Evolutionary conservation across 2,888 invertebrate species (phyloP).

Genomic region (Trachelus troglodyta): DNA sequence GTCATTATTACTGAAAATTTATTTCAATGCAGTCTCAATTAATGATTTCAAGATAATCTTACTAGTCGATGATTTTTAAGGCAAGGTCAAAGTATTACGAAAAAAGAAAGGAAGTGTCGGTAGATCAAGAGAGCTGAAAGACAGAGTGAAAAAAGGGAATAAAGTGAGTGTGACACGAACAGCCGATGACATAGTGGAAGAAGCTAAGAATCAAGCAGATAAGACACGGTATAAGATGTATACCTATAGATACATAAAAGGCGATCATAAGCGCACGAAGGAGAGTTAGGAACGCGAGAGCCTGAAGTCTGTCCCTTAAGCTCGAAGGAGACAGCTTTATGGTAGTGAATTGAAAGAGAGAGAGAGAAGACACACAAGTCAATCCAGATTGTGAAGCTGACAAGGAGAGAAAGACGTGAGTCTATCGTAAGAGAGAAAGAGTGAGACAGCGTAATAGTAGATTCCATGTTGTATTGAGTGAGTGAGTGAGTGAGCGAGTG

Average conservation of each 20-base stretch:
- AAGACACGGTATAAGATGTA: not conserved
- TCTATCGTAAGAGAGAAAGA: no score
- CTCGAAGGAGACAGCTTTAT: not conserved
- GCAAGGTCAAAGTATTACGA: not conserved
- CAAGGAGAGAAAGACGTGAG: not conserved
- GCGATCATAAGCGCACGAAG: not conserved
- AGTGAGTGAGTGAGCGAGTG: no score
- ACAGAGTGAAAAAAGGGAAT: slow-evolving; percentile 8
- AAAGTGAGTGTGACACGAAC: not conserved
- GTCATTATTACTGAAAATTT: not conserved
- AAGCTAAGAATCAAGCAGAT: not conserved
- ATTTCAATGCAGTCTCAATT: not conserved
- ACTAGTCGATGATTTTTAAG: not conserved
- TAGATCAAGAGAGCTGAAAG: not conserved
- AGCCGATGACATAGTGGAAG: not conserved
- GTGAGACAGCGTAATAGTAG: no score
- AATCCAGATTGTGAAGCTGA: not conserved
- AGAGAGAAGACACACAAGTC: slow-evolving; percentile 2
- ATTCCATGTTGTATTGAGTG: no score
- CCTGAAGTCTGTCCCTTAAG: not conserved
- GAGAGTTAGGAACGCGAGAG: not conserved
- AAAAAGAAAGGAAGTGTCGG: not conserved
- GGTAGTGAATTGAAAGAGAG: not conserved
- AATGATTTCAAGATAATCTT: not conserved
- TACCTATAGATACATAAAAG: not conserved